These are phyloP conservation scores for Axis porcinus DNA, from an alignment of 2,113 vertebrate genomes.

Conservation along the genomic window DNA sequence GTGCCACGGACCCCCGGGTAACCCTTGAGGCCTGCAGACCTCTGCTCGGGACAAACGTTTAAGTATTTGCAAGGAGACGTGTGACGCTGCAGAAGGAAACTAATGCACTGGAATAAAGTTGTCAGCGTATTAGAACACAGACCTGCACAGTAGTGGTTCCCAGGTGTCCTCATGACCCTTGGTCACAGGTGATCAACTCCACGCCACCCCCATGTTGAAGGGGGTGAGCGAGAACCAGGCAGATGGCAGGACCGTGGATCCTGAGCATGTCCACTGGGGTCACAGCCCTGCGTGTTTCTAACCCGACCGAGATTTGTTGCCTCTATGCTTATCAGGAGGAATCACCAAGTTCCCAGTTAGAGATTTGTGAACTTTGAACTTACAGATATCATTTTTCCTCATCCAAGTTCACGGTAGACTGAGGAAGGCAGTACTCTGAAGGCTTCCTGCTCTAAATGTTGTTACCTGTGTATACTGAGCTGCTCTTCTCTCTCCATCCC, in stretches of 20 bases:
- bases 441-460: background rate
- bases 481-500: constrained; percentile 68
- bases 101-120: background rate
- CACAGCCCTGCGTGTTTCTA: background rate
- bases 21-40: background rate
- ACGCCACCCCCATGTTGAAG: background rate
- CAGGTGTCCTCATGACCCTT: background rate
- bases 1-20: background rate
- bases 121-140: background rate
- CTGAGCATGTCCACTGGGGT: background rate
- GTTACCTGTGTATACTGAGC: constrained; percentile 57
- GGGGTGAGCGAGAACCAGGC: fast-evolving
- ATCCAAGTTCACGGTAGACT: background rate
- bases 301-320: background rate
- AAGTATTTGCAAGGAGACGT: background rate
- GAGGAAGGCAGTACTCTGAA: fast-evolving
- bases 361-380: background rate
- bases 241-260: fast-evolving
- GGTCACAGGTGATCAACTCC: background rate
- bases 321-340: background rate
- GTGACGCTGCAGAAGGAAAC: background rate
- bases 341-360: background rate
- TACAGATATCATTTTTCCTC: background rate
- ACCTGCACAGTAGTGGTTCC: background rate
- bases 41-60: background rate